Conservation (phyloP, 2,888 invertebrate species). For the Parnassius glacialis region DNA sequence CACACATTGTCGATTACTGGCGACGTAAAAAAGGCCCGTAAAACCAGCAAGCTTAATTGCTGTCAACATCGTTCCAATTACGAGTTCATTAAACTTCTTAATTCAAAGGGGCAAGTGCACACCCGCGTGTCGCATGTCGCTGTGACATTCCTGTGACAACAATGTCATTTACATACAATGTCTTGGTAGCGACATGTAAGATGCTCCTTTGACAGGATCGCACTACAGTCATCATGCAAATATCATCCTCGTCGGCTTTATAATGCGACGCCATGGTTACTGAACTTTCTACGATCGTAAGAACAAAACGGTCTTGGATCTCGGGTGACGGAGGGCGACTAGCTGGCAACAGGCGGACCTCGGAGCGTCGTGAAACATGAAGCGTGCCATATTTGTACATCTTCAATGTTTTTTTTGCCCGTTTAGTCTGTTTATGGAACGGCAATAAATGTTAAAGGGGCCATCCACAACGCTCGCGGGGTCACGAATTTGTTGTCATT, state of each 20-base stretch:
- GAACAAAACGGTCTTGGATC: conserved; percentile 16
- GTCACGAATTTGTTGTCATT: conserved; percentile 18
- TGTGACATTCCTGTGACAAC: conserved; percentile 43
- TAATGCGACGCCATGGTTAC: conserved; percentile 18
- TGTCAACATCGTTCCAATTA: conserved; percentile 37
- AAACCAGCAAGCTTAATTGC: conserved; percentile 33
- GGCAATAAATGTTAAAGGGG: conserved; percentile 31
- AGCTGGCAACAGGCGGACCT: conserved; percentile 20
- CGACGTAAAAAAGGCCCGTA: conserved; percentile 31
- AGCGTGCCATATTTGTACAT: conserved; percentile 34
- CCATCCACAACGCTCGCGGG: conserved; percentile 6
- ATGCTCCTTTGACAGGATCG: conserved; percentile 47
- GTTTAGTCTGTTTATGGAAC: conserved; percentile 28
- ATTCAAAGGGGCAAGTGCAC: conserved; percentile 38
- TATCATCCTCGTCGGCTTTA: conserved; percentile 22
- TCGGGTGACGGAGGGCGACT: conserved; percentile 31
- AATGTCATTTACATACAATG: conserved; percentile 73
- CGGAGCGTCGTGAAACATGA: conserved; percentile 33
- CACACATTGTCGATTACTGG: conserved; percentile 37
- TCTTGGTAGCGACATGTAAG: conserved; percentile 56
- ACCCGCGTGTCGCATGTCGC: conserved; percentile 37
- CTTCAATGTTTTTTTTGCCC: conserved; percentile 31
- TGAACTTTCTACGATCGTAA: conserved; percentile 29
- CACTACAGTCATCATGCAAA: conserved; percentile 44
- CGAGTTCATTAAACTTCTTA: conserved; percentile 48